Evolutionary conservation across 23 tunicate species (phyloP).

Genomic region (Phallusia fumigata): DNA sequence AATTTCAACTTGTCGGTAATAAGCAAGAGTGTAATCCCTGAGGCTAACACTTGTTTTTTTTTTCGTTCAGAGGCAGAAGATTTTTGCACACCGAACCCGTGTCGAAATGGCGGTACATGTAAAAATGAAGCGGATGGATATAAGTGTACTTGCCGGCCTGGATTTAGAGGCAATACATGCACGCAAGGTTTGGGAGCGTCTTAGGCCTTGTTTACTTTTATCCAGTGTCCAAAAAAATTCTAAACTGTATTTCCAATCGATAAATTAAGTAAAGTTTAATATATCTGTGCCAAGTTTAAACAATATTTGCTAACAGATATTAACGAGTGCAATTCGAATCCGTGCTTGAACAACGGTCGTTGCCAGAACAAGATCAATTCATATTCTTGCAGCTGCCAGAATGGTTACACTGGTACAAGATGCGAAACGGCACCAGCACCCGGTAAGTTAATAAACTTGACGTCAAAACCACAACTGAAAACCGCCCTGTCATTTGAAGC

Average conservation of each 20-base stretch:
- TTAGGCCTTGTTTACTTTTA: too few species aligned
- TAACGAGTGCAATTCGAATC: slow-evolving; percentile 78
- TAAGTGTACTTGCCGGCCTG: slow-evolving; percentile 66
- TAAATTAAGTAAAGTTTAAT: too few species aligned
- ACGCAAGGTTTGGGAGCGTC: slow-evolving; percentile 34
- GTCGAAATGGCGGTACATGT: slow-evolving; percentile 68
- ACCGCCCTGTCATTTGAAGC: too few species aligned
- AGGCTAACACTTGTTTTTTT: neutral
- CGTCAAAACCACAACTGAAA: too few species aligned
- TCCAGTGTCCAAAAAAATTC: too few species aligned
- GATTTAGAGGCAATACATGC: slow-evolving; percentile 82
- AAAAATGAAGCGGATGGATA: slow-evolving; percentile 27
- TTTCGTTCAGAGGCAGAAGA: slow-evolving; percentile 26
- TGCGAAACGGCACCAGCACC: slow-evolving; percentile 49
- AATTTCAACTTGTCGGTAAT: neutral
- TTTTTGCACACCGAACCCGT: slow-evolving; percentile 63
- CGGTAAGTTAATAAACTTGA: neutral
- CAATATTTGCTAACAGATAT: slow-evolving; percentile 32
- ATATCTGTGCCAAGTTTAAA: too few species aligned
- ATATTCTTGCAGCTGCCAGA: slow-evolving; percentile 54
- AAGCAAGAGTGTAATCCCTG: neutral
- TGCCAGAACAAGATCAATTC: slow-evolving; percentile 49
- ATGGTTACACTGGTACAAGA: slow-evolving; percentile 59
- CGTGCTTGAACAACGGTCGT: slow-evolving; percentile 69
- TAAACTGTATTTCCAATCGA: too few species aligned